Conservation (phyloP, 2,113 vertebrate species). For the Mirza zaza region DNA sequence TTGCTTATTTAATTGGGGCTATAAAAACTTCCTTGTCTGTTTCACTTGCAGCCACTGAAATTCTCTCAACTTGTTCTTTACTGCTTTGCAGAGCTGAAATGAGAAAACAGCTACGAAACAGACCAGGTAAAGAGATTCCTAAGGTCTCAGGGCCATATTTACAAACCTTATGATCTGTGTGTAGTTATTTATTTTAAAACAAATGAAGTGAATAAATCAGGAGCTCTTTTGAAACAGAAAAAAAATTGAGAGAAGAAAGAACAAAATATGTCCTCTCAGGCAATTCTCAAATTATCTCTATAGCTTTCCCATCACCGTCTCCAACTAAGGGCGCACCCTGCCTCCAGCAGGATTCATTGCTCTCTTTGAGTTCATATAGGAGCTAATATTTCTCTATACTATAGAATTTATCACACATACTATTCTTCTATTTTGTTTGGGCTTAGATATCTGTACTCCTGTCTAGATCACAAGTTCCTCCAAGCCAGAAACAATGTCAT, state of each 20-base stretch:
- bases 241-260: constrained; percentile 51
- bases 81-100: constrained; percentile 59
- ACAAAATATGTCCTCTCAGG: constrained; percentile 25
- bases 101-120: constrained; percentile 10
- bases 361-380: neutral
- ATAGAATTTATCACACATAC: neutral
- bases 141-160: constrained; percentile 67
- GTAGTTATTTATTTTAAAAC: constrained; percentile 77
- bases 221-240: constrained; percentile 57
- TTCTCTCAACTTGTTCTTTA: constrained; percentile 61
- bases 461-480: neutral
- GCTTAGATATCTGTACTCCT: neutral
- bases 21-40: constrained; percentile 58
- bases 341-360: neutral
- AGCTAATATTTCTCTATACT: neutral
- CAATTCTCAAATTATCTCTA: neutral
- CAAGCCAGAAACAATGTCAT: neutral
- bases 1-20: constrained; percentile 71
- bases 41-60: constrained; percentile 72
- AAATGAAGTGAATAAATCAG: constrained; percentile 77
- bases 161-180: constrained; percentile 67
- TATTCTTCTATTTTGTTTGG: neutral
- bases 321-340: neutral
- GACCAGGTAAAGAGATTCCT: constrained; percentile 68
- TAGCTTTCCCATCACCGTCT: neutral